Base-by-base conservation (phyloP, 2,888 invertebrate species). In the Cabera pusaria region DNA sequence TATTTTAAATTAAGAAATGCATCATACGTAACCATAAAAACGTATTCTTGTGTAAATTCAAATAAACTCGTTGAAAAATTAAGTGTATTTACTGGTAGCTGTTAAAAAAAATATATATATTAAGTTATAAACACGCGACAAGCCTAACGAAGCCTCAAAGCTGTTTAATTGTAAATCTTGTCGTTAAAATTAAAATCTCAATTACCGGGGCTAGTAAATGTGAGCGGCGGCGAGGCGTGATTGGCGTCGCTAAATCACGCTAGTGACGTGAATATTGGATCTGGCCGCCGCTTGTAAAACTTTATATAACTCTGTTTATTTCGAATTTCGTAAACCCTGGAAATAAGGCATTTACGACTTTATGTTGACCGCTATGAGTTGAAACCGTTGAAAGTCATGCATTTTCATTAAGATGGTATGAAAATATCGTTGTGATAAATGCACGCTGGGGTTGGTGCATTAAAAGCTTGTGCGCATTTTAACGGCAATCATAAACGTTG, bases 121-220 rank as follows among this genome's bases (percentile, higher is more conserved):
- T n/a, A n/a, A n/a, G 2, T 12, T 25, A 8, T 8, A 8, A 38
- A 12, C 38, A 32, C 25, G 32, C 26, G 1, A 26, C 14, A n/a
- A 12, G 17, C 6, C 14, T 27, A 27, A 20, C 40, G 27, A 34
- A 28, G 20, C 20, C 14, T 22, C 28, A 28, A 40, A 37, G 41
- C 29, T 22, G 33, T 41, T 25, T 46, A 45, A 45, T 31, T 37
- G 39, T 41, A 39, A 47, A 45, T 39, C 25, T 27, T 39, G 44
- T 22, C 44, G 44, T 45, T 37, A 27, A 52, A 47, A 52, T 50
- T 50, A 50, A 50, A 50, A 50, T 46, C 48, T 48, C 42, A 50
- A 50, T 49, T 50, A 50, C 37, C 42, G 29, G 29, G 38, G 33
- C 35, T 17, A 44, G 42, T 46, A 31, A 46, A 39, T 34, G 44